Evolutionary conservation across 2,888 invertebrate genomes (phyloP).

Genomic region (Dexiosoma caninum): DNA sequence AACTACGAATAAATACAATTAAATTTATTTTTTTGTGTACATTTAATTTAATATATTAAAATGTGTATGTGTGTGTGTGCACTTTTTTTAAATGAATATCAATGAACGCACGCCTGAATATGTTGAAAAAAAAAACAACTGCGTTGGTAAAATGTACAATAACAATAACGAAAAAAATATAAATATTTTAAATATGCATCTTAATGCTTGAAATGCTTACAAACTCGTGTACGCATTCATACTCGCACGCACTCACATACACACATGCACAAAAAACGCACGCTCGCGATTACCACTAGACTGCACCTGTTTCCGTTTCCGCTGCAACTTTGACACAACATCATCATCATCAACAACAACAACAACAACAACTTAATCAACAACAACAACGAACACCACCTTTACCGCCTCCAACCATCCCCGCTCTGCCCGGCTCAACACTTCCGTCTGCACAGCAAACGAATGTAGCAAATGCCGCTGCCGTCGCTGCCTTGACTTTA

Average conservation of each 20-base stretch:
- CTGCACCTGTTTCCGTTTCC: conserved; percentile 75
- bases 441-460: conserved; percentile 73
- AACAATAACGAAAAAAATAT: not conserved
- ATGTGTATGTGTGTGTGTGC: conserved; percentile 17
- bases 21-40: conserved; percentile 19
- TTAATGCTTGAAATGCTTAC: not conserved
- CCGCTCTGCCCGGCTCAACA: conserved; percentile 76
- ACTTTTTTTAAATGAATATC: conserved; percentile 16
- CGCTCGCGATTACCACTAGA: conserved; percentile 65
- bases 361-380: conserved; percentile 78
- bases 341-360: conserved; percentile 69
- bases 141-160: not conserved
- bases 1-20: conserved; percentile 37
- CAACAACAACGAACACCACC: conserved; percentile 70
- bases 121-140: not conserved
- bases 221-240: conserved; percentile 13
- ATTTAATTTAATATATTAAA: conserved; percentile 10
- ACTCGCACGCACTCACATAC: not conserved
- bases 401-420: conserved; percentile 76
- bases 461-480: conserved; percentile 81
- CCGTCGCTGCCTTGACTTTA: conserved; percentile 69
- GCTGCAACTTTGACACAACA: conserved; percentile 77
- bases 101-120: conserved; percentile 45
- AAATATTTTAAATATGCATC: conserved; percentile 19
- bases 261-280: conserved; percentile 35